Percentiles rank a stretch among this genome's conserved stretches.
These are phyloP conservation scores for Centrocercus urophasianus DNA, from an alignment of 2,113 vertebrate species.

Conservation along the genomic window DNA sequence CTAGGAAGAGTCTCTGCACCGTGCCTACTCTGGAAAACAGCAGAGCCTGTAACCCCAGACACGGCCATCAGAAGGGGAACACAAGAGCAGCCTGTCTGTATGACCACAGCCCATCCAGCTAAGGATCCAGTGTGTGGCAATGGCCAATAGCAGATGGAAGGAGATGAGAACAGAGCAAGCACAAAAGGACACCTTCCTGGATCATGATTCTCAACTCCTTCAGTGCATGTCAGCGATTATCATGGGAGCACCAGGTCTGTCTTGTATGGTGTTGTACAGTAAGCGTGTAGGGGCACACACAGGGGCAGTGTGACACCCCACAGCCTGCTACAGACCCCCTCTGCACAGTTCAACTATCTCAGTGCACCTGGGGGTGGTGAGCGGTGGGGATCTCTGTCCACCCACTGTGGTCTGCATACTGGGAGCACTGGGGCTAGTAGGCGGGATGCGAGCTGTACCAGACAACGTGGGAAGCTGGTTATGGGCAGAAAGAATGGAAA, in stretches of 20 bases:
- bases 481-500: conserved; percentile 60
- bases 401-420: background rate
- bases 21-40: background rate
- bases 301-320: background rate
- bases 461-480: background rate
- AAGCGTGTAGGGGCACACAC: background rate
- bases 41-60: background rate
- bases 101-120: background rate
- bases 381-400: background rate
- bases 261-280: background rate
- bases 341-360: background rate
- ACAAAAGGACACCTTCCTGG: background rate
- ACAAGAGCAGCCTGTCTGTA: background rate
- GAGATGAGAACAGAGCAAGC: background rate
- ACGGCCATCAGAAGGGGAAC: background rate
- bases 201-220: background rate
- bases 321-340: background rate
- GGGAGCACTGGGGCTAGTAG: background rate
- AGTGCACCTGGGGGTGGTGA: rapidly evolving
- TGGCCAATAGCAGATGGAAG: background rate
- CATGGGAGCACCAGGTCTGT: background rate
- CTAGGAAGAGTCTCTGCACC: background rate
- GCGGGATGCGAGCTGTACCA: background rate
- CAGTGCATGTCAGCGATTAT: background rate
- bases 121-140: background rate